A percentile compares a stretch with the other conserved stretches of the same genome.
phyloP scores from a whole-genome alignment of 1,140 invertebrate genomes.

The Drosophila tristis region DNA sequence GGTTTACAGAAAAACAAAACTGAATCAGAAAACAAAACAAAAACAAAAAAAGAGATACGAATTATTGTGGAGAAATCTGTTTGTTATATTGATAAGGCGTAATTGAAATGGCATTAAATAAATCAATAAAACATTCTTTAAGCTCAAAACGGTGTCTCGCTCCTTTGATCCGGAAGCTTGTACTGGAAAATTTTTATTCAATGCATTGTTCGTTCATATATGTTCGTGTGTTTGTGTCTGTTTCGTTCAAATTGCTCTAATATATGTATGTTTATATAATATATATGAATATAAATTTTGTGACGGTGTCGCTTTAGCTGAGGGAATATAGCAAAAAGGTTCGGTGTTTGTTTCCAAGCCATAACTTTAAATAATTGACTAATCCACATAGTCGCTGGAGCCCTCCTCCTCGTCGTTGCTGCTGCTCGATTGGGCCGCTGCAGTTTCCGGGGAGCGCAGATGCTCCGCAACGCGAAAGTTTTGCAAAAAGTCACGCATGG shows the following conservation, averaged over 20 bases:
- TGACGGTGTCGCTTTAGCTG: constrained; percentile 47
- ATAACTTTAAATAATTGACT: constrained; percentile 33
- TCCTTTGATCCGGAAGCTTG: constrained; percentile 56
- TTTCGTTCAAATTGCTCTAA: constrained; percentile 42
- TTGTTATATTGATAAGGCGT: constrained; percentile 80
- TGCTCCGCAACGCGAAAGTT: constrained; percentile 86
- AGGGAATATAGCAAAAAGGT: constrained; percentile 44
- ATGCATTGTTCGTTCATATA: constrained; percentile 28
- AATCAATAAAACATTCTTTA: constrained; percentile 79
- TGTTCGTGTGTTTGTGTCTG: constrained; percentile 19
- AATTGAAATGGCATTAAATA: constrained; percentile 79
- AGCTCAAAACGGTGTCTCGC: constrained; percentile 44
- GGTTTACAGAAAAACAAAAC: constrained; percentile 44
- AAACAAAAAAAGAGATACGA: constrained; percentile 36
- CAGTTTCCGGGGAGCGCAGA: constrained; percentile 83
- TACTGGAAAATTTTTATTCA: constrained; percentile 61
- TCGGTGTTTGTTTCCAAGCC: constrained; percentile 16
- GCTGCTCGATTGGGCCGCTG: constrained; percentile 81
- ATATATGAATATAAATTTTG: constrained; percentile 46
- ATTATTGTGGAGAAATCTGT: constrained; percentile 79
- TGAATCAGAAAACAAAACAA: constrained; percentile 12
- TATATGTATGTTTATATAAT: constrained; percentile 22
- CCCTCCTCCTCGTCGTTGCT: constrained; percentile 85
- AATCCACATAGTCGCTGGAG: constrained; percentile 84
- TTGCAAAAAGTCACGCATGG: constrained; percentile 89